Evolutionary conservation across 2,113 vertebrate species (phyloP).

Genomic region (Rhinolophus sinicus): DNA sequence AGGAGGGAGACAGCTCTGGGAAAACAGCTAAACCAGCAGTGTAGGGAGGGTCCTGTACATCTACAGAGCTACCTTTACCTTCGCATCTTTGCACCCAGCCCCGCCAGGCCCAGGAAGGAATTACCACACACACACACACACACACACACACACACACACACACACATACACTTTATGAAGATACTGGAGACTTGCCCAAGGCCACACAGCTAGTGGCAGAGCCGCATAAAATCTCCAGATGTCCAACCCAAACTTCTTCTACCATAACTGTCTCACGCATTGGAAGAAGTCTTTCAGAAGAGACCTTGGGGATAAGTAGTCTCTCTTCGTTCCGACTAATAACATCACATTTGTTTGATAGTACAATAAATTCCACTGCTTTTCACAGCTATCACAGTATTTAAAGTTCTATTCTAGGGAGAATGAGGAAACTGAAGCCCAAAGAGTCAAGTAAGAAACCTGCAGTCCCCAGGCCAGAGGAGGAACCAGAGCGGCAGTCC

Average conservation of each 20-base stretch:
- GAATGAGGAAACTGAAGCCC: background rate
- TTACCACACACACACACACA: background rate
- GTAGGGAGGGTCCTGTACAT: background rate
- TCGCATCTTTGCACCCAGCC: background rate
- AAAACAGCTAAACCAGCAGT: background rate
- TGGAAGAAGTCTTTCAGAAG: background rate
- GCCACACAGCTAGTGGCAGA: background rate
- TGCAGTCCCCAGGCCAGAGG: accelerated
- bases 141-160: background rate
- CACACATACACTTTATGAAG: background rate
- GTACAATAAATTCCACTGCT: background rate
- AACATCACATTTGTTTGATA: background rate
- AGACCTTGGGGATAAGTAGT: background rate
- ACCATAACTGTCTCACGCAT: background rate
- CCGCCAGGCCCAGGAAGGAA: background rate
- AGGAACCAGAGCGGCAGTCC: accelerated
- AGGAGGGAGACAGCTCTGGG: background rate
- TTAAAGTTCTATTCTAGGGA: background rate
- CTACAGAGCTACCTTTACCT: background rate
- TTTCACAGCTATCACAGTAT: too few relatives aligned
- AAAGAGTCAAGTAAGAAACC: background rate
- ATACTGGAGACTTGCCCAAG: background rate
- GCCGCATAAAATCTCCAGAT: background rate
- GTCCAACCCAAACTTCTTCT: background rate
- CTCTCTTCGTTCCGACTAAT: background rate